Conservation (phyloP, 2,888 invertebrate species). For the Glaucopsyche alexis region DNA sequence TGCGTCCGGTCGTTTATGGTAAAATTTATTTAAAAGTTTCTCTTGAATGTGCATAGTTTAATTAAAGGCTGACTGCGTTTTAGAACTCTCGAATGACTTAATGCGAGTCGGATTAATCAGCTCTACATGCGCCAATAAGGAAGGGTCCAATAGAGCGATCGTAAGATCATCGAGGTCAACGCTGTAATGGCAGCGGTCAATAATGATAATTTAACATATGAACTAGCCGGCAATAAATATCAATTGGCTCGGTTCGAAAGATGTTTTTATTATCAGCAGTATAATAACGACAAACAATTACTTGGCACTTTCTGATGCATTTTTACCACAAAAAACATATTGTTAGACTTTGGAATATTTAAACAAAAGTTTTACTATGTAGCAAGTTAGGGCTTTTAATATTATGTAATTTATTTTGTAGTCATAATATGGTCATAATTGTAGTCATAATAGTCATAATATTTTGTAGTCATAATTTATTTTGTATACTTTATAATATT, state of each 20-base stretch:
- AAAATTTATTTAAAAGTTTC: not conserved
- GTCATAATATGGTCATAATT: too few species aligned
- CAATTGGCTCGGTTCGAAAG: conserved; percentile 49
- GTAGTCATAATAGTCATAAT: too few species aligned
- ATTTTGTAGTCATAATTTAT: too few species aligned
- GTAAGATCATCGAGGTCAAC: conserved; percentile 60
- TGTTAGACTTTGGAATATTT: not conserved
- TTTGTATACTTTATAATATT: too few species aligned
- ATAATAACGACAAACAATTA: conserved; percentile 15
- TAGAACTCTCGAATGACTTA: conserved; percentile 7
- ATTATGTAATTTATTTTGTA: not conserved
- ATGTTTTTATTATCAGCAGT: conserved; percentile 23
- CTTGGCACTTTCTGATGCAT: not conserved
- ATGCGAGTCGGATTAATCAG: conserved; percentile 38
- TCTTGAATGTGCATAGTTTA: not conserved
- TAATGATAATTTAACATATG: conserved; percentile 62
- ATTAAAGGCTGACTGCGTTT: not conserved
- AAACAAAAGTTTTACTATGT: not conserved
- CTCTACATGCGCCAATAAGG: conserved; percentile 52
- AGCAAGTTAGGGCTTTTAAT: not conserved
- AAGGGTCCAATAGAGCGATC: conserved; percentile 59
- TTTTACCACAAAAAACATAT: not conserved
- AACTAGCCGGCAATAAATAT: conserved; percentile 64
- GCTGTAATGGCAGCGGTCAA: conserved; percentile 66
- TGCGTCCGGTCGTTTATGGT: too few species aligned